Evolutionary conservation across 1,140 invertebrate species (phyloP), one percentile per base, ranked within the genome.

Genomic region (Vanessa tameamea): DNA sequence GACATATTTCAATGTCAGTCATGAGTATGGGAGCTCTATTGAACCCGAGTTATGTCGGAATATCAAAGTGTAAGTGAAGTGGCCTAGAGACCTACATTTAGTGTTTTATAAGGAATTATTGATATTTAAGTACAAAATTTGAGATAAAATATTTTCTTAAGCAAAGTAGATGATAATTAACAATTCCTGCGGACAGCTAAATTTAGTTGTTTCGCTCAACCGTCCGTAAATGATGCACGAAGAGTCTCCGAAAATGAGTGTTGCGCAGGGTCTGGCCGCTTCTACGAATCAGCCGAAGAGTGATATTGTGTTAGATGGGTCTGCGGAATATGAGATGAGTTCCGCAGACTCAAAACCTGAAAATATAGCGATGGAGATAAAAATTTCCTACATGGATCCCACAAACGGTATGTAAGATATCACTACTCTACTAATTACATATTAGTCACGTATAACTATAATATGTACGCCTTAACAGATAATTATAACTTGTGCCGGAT

Each of bases 1-100:
- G 90, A 92, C 88, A 78, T 92, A 90, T 89, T 92, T 92, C 90
- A 92, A 92, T 92, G 90, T 92, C 90, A 92, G 90, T 92, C 90
- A 91, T 91, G 87, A 92, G 89, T 89, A 91, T 84, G 83, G 90
- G 88, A 87, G 85, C 81, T 91, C 79, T 83, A 91, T 86, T 92
- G 90, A 90, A 86, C 82, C 87, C 80, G 84, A 87, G 86, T 89
- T 89, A 90, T 91, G 88, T 92, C 88, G 88, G 88, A 92, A 90
- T 92, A 92, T 89, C 87, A 89, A 90, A 92, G 90, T 91, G 87
- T 91, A 91, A 89, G 90, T 92, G 90, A 91, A 90, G 90, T 92
- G 90, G 89, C 90, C 90, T 91, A 92, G 89, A 90, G 88, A 92
- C 90, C 90, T 92, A 92, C 88, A 90, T 92, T 92, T 87, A 88